Conservation (phyloP, 2,113 vertebrate genomes). For the Tachycineta bicolor region DNA sequence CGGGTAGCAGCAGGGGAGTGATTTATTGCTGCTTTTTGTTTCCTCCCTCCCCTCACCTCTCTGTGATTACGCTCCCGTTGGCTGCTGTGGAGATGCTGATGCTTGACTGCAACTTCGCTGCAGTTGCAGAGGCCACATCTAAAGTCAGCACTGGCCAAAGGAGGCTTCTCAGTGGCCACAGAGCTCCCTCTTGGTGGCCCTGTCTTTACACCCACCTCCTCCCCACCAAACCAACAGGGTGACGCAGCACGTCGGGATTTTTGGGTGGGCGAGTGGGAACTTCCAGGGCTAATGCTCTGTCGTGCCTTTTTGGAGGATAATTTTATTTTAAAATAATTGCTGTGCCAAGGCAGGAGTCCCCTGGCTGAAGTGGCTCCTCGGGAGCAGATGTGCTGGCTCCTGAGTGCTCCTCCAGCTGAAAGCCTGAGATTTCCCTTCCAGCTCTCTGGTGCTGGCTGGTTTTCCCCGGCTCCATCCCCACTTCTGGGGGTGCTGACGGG, state of each 20-base stretch:
- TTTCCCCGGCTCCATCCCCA: background rate
- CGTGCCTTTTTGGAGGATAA: background rate
- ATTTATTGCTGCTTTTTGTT: constrained; percentile 61
- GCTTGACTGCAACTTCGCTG: background rate
- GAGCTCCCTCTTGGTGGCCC: background rate
- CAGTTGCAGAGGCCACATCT: background rate
- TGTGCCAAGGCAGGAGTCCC: background rate
- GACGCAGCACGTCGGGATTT: accelerated
- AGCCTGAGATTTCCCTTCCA: background rate
- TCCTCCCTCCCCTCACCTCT: constrained; percentile 34
- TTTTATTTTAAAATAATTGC: background rate
- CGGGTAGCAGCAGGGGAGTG: constrained; percentile 39
- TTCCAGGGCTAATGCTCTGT: accelerated
- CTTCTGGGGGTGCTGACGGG: background rate
- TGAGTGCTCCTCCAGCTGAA: background rate
- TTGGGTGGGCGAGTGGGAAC: accelerated
- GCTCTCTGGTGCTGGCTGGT: background rate
- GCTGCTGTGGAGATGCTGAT: background rate
- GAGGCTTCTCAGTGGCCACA: background rate
- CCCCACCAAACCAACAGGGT: accelerated
- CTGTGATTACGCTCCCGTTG: background rate
- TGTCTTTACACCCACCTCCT: no score
- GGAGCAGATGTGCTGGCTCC: background rate
- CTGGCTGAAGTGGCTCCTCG: background rate
- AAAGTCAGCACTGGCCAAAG: background rate